A percentile compares a stretch with the other conserved stretches of the same genome.
Conservation (phyloP, 2,113 vertebrate species). For the Alethe castanea region DNA sequence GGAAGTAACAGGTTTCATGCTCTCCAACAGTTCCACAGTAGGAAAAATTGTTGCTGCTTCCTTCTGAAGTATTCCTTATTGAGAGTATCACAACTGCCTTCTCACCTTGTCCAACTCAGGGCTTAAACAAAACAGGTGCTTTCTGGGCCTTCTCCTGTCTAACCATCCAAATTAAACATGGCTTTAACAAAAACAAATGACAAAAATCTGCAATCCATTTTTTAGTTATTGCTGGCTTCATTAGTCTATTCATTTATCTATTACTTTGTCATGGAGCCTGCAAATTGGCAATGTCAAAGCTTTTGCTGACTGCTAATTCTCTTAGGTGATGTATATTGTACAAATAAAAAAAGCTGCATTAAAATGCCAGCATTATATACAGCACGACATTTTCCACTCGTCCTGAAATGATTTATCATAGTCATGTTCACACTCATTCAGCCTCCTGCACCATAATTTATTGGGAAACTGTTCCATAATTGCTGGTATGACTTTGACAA, state of each 20-base stretch:
- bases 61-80: not conserved
- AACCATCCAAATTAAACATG: not conserved
- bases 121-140: not conserved
- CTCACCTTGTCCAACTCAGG: not conserved
- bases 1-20: not conserved
- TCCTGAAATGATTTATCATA: slow-evolving; percentile 20
- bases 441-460: not conserved
- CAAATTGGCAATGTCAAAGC: slow-evolving; percentile 72
- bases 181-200: not conserved
- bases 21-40: not conserved
- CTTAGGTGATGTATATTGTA: not conserved
- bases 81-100: not conserved
- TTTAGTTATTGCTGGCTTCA: not conserved
- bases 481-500: slow-evolving; percentile 39
- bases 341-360: slow-evolving; percentile 29
- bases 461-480: slow-evolving; percentile 19
- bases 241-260: slow-evolving; percentile 55
- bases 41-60: not conserved
- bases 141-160: not conserved
- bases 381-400: not conserved
- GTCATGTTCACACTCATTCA: not conserved
- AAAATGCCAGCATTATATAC: slow-evolving; percentile 28
- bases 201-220: not conserved
- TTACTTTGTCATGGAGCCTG: slow-evolving; percentile 54
- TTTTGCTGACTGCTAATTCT: slow-evolving; percentile 55